Conservation (phyloP, 2,113 vertebrate genomes). For the Henicopernis longicauda region DNA sequence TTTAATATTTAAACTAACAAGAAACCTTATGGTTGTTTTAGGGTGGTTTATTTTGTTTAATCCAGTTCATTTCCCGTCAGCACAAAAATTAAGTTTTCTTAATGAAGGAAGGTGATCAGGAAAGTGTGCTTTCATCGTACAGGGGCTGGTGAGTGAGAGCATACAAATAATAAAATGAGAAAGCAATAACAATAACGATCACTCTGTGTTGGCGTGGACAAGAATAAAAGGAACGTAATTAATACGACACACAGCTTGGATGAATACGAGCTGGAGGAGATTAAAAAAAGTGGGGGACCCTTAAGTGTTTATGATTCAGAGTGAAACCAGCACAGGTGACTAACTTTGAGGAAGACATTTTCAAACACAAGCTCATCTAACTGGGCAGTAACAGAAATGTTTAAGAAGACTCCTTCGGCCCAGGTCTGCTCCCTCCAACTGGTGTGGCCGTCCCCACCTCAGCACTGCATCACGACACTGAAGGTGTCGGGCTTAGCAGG, state of each 20-base stretch:
- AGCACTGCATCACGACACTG: accelerated
- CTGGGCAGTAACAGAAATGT: no score
- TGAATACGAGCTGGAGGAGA: neutral
- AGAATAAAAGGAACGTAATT: neutral
- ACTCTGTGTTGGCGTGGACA: neutral
- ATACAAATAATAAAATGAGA: neutral
- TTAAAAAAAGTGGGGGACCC: neutral
- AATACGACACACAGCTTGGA: neutral
- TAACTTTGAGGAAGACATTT: neutral
- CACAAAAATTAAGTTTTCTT: slow-evolving; percentile 36
- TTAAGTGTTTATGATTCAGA: neutral
- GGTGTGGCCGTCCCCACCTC: neutral
- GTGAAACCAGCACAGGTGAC: neutral
- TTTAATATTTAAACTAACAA: slow-evolving; percentile 64
- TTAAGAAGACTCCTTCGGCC: neutral
- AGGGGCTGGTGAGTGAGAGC: neutral
- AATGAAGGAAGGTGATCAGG: slow-evolving; percentile 33
- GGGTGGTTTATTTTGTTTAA: slow-evolving; percentile 41
- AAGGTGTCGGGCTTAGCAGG: accelerated
- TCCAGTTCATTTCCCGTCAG: slow-evolving; percentile 17
- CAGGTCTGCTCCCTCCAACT: neutral
- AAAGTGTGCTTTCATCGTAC: neutral
- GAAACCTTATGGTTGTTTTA: slow-evolving; percentile 35
- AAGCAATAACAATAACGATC: neutral
- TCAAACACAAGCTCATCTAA: neutral